phyloP scores from a whole-genome alignment of 2,113 vertebrate genomes.

The Gambusia holbrooki region DNA sequence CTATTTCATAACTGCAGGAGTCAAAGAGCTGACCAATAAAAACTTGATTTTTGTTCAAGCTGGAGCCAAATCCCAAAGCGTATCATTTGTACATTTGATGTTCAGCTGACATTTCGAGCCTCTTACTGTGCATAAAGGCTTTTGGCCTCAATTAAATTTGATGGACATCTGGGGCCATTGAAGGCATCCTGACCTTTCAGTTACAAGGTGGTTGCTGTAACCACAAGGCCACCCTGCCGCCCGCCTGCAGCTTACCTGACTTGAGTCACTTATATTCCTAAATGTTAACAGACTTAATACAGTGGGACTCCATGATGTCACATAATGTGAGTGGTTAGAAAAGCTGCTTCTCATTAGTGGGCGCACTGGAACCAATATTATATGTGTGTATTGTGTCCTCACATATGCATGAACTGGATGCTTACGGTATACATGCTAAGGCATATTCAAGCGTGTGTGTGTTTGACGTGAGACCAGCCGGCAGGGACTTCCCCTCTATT shows the following conservation, averaged over 20 bases:
- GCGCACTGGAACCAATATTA: slow-evolving; percentile 53
- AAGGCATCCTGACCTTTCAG: slow-evolving; percentile 49
- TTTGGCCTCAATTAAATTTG: slow-evolving; percentile 39
- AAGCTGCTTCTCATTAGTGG: slow-evolving; percentile 55
- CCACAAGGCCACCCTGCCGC: slow-evolving; percentile 56
- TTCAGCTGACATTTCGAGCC: slow-evolving; percentile 27
- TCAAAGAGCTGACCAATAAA: slow-evolving; percentile 14
- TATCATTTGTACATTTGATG: slow-evolving; percentile 31
- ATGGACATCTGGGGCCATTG: slow-evolving; percentile 44
- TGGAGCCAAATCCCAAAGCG: neutral
- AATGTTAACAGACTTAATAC: slow-evolving; percentile 62
- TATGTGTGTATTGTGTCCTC: slow-evolving; percentile 1
- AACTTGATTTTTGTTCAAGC: slow-evolving; percentile 5
- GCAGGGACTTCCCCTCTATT: slow-evolving; percentile 55
- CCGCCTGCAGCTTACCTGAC: slow-evolving; percentile 36
- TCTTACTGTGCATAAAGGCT: slow-evolving; percentile 16
- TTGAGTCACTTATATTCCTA: slow-evolving; percentile 41
- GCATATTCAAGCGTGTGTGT: slow-evolving; percentile 13
- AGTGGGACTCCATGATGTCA: slow-evolving; percentile 52
- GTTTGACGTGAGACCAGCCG: slow-evolving; percentile 20
- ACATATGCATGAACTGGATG: neutral
- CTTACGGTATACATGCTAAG: neutral
- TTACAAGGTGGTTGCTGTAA: slow-evolving; percentile 61
- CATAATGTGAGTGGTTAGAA: slow-evolving; percentile 44
- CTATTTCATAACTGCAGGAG: neutral